Base-by-base conservation (phyloP, 2,888 invertebrate species). In the Pegoplata infirma region DNA sequence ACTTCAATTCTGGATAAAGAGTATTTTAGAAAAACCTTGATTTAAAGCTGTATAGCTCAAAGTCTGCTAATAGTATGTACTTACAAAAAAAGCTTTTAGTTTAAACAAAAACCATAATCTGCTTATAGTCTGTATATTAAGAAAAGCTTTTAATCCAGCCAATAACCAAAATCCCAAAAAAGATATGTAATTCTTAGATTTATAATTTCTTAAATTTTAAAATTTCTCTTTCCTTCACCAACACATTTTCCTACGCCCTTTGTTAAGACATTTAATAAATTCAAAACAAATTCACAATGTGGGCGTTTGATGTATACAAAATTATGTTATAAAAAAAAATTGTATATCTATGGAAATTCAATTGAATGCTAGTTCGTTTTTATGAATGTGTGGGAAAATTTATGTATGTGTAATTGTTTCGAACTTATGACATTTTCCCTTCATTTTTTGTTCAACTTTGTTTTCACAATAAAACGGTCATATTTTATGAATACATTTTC, bases 231-330 rank as follows among this genome's bases (percentile, higher is more conserved):
- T n/a, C n/a, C n/a, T n/a, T n/a, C n/a, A n/a, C n/a, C n/a, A n/a
- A n/a, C n/a, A n/a, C n/a, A n/a, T n/a, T n/a, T n/a, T n/a, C 7
- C 16, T 8, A 3, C 63, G 44, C 28, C 6, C 8, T 6, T n/a
- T 75, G 16, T 16, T 6, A 14, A 28, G 17, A 23, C 12, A 32
- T 46, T 46, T 21, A 16, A 53, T 36, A 47, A 40, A 7, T 64
- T 59, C 69, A 46, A n/a, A 59, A 59, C 53, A 58, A 76, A 76
- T 53, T 58, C 71, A 64, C 64, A 58, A 6, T 69, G 63, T 51
- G 63, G 69, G 28, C 21, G 25, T 28, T 28, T n/a, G 25, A 3
- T 14, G 53, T 55, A 59, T 40, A 55, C 47, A 55, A 28, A 55
- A 16, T 68, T 68, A 17, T 51, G 51, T 36, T 58, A n/a, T 17